A percentile compares a stretch with the other conserved stretches of the same genome.
Evolutionary conservation across 2,113 vertebrate species (phyloP).

Genomic region (Acanthisitta chloris): DNA sequence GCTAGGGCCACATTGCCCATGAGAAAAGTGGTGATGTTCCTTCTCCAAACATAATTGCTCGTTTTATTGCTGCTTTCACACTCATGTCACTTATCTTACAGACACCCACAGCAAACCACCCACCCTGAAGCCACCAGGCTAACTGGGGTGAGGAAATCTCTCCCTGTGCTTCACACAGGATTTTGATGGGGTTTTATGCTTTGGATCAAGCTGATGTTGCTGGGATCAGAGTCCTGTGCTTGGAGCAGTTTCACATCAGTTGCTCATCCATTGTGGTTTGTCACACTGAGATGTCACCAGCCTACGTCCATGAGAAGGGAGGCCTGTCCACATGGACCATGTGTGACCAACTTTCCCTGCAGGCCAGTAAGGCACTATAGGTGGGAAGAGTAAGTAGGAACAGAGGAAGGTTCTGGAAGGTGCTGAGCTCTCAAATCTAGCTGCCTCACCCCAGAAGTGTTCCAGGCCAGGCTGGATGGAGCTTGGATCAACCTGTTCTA

Average conservation of each 20-base stretch:
- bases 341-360: not conserved
- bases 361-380: not conserved
- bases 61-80: not conserved
- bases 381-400: not conserved
- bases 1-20: rapidly evolving
- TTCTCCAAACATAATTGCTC: not conserved
- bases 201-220: not conserved
- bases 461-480: not conserved
- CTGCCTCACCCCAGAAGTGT: not conserved
- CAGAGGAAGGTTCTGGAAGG: not conserved
- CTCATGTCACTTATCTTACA: not conserved
- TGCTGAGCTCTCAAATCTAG: not conserved
- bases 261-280: not conserved
- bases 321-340: too few species aligned
- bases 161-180: not conserved
- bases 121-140: rapidly evolving
- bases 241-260: not conserved
- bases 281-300: not conserved
- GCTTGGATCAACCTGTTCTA: not conserved
- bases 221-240: not conserved
- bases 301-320: not conserved
- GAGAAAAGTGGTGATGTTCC: not conserved
- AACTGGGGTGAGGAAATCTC: not conserved
- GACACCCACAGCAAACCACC: not conserved
- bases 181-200: not conserved